Base-by-base conservation (phyloP, 2,888 invertebrate genomes). In the Pedicia rivosa region DNA sequence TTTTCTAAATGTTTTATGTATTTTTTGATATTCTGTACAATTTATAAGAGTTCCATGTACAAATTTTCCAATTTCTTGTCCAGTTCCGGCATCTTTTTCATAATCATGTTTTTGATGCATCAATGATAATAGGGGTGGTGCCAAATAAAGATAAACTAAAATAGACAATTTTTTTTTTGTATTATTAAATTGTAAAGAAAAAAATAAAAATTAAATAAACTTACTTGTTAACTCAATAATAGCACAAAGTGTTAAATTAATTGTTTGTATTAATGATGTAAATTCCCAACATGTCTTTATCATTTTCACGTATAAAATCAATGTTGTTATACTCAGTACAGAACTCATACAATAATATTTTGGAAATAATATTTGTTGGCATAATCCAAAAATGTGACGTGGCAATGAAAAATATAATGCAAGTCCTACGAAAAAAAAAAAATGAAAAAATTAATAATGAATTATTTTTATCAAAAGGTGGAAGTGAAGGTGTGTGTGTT, bases 351-450 rank as follows among this genome's bases (percentile, higher is more conserved):
- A 70, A 61, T 86, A 88, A 63, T 87, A 88, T 50, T 78, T 76
- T 2, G 90, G 90, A 57, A 90, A 90, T 40, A 90, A 64, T 27
- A 83, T 74, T 43, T 81, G 76, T 57, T 91, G 90, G 12, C 90
- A 82, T 47, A 78, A 75, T 1, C 87, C 88, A 59, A 91, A 90
- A 45, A 77, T 78, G 50, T 87, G 86, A 13, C 90, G 72, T 1
- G 88, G 86, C 45, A 90, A 65, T 6, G 76, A 73, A 63, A 88
- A 87, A 62, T 83, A 90, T 37, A 90, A 66, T 38, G 87, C 77
- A 36, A 90, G 63, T 44, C 90, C 90, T 84, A 68, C 0, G 61
- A 60, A 15, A 36, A 42, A 26, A 41, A 37, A 38, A 38, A 35
- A 40, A 38, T 22, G 13, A 24, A 26, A 28, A 24, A 36, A 16